These are phyloP conservation scores for Phyllopteryx taeniolatus DNA, from an alignment of 2,113 vertebrate species.

Conservation along the genomic window DNA sequence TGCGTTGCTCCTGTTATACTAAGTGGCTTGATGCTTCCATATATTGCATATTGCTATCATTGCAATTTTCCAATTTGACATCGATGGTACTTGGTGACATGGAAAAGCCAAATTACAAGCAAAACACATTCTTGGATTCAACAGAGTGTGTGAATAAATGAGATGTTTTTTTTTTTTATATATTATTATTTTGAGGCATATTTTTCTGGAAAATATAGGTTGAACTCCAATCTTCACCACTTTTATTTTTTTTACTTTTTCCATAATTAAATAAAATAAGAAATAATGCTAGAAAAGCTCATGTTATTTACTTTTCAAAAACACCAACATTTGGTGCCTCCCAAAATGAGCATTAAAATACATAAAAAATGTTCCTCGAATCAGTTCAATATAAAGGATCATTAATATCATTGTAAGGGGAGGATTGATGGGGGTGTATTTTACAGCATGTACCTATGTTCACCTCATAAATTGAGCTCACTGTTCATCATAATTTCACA, in stretches of 20 bases:
- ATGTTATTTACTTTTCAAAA: not conserved
- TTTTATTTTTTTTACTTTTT: not conserved
- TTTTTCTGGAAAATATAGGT: not conserved
- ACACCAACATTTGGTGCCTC: not conserved
- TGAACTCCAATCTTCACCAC: not conserved
- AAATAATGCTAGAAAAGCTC: not conserved
- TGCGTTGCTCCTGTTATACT: too few relatives aligned
- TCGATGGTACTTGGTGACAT: not conserved
- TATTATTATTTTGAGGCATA: not conserved
- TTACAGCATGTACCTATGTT: not conserved
- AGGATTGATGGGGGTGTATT: not conserved
- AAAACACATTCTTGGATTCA: not conserved
- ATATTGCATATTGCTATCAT: not conserved
- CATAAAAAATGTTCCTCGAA: not conserved
- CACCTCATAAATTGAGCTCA: not conserved
- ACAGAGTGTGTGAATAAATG: not conserved
- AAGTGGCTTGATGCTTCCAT: not conserved
- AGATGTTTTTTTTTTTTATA: not conserved
- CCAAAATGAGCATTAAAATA: not conserved
- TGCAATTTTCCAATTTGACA: not conserved
- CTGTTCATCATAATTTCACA: not conserved
- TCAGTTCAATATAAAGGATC: not conserved
- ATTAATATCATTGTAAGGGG: not conserved
- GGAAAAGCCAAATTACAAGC: not conserved
- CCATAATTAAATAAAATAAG: not conserved